Evolutionary conservation across 2,113 vertebrate genomes (phyloP), one percentile per base, ranked within the genome.

Genomic region (Pelusios castaneus): DNA sequence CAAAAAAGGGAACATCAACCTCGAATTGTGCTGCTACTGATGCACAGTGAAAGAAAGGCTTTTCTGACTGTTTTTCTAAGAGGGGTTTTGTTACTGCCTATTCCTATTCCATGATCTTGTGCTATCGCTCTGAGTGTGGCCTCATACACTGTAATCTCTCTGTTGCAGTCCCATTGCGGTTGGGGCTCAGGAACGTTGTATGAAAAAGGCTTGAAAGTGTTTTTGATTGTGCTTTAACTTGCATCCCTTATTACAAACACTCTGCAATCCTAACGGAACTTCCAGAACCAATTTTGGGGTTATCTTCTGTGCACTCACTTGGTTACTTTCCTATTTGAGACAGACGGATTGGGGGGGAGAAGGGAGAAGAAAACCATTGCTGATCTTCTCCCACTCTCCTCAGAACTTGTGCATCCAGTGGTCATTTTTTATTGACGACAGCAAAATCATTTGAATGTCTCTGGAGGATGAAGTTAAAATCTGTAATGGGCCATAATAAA

Each of bases 1-100:
- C 54, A 91, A 45, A 95, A 94, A 82, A 89, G 89, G 87, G 91
- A 89, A 84, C 92, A 90, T 92, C 85, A 91, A 55, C 76, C 80
- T 29, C 77, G 43, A 38, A 76, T 49, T 83, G 60, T 58, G 63
- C 84, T 84, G 41, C 29, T 41, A 17, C 27, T 49, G 89, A 19
- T 34, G 2, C 80, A 82, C 0, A 45, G 70, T 80, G 56, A 10
- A 3, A 52, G 77, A 49, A 67, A 95, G 91, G 60, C 91, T 60
- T 52, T 91, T 34, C 19, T 16, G 19, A 34, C 27, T 52, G 31
- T 29, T 45, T 80, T 22, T 25, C 45, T 49, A 81, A 87, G 83
- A 10, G 34, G 78, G 63, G 51, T 9, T 86, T 6, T 70, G 47
- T 73, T 63, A 38, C 75, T 84, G 80, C 47, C 49, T 70, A 24